A percentile compares a stretch with the other conserved stretches of the same genome.
Evolutionary conservation across 92 coral and sea anemone genomes (phyloP).

Genomic region (Palythoa caribaeorum): DNA sequence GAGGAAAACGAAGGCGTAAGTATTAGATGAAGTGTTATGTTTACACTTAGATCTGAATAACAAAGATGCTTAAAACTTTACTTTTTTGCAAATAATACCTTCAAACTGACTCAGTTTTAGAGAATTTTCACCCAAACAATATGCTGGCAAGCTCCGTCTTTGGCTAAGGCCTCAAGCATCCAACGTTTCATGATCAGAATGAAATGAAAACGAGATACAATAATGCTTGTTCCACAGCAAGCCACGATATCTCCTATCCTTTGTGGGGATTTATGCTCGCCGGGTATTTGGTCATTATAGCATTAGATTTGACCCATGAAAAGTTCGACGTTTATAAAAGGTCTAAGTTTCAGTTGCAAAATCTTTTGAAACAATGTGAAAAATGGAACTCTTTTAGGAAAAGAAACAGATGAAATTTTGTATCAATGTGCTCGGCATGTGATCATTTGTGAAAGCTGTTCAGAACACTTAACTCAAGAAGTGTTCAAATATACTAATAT

Average conservation of each 20-base stretch:
- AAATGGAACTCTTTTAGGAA: no score
- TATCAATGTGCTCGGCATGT: no score
- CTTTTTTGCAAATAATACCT: no score
- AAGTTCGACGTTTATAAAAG: neutral
- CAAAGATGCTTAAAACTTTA: no score
- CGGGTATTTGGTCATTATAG: neutral
- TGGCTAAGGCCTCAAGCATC: neutral
- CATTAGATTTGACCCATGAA: neutral
- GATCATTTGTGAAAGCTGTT: no score
- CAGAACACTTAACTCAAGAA: no score
- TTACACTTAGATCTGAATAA: no score
- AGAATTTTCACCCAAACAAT: neutral
- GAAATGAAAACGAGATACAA: neutral
- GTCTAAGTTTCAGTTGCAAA: neutral
- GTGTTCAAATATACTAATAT: no score
- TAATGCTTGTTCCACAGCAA: neutral
- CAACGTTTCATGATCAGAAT: neutral
- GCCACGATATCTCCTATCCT: neutral
- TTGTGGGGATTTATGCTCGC: neutral
- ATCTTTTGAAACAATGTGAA: no score
- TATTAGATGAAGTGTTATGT: neutral
- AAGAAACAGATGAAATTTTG: no score
- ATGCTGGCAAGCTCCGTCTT: neutral
- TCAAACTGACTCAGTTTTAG: no score
- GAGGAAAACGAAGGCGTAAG: neutral